Percentiles rank a stretch among this genome's conserved stretches.
Evolutionary conservation across 2,888 invertebrate genomes (phyloP).

Genomic region (Eumacrocentrus americanus): DNA sequence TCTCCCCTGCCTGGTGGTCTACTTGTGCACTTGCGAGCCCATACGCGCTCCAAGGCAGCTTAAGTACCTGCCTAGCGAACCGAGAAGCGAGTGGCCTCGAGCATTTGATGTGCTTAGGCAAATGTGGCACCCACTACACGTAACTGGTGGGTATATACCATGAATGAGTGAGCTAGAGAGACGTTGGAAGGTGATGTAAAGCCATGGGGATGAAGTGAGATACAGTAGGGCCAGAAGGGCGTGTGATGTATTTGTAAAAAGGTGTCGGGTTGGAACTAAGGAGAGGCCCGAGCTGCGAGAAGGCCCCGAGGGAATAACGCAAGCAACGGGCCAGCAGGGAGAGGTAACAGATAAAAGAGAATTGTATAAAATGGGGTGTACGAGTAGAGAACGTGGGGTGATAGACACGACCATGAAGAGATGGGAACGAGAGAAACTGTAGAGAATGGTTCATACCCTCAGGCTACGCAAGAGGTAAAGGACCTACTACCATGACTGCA

Average conservation of each 20-base stretch:
- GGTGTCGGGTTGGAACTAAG: conserved; percentile 61
- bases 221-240: conserved; percentile 48
- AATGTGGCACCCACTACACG: conserved; percentile 54
- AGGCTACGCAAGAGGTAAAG: conserved; percentile 49
- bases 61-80: conserved; percentile 46
- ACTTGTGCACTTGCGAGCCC: conserved; percentile 20
- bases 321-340: conserved; percentile 42
- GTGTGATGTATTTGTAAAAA: conserved; percentile 62
- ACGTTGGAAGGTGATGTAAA: conserved; percentile 19
- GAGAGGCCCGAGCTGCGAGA: conserved; percentile 50
- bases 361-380: conserved; percentile 60
- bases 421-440: conserved; percentile 11
- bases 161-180: conserved; percentile 27
- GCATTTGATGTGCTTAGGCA: conserved; percentile 57
- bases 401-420: too few species aligned
- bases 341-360: conserved; percentile 60
- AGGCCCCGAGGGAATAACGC: conserved; percentile 56
- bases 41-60: conserved; percentile 26
- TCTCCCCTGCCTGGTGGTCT: conserved; percentile 26
- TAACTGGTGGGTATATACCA: conserved; percentile 33
- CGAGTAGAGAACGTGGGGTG: too few species aligned
- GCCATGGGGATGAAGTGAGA: conserved; percentile 19
- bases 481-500: background rate
- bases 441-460: conserved; percentile 39
- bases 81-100: conserved; percentile 47